Conservation (phyloP, 2,888 invertebrate genomes). For the Drosophila limbata region DNA sequence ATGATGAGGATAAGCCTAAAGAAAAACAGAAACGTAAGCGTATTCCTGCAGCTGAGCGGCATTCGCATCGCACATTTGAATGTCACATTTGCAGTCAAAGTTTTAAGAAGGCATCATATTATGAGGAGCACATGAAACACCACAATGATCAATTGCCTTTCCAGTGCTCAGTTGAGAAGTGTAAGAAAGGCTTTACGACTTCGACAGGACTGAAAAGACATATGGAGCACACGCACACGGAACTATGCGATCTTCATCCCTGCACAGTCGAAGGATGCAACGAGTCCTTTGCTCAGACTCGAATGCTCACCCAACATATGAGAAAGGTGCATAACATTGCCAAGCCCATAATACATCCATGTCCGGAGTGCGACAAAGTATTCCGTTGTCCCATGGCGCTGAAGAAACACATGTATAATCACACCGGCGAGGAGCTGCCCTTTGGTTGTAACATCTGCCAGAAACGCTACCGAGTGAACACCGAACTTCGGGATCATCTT, state of each 20-base stretch:
- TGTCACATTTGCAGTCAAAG: slow-evolving; percentile 82
- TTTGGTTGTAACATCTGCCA: slow-evolving; percentile 82
- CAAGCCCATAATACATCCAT: slow-evolving; percentile 76
- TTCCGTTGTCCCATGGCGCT: slow-evolving; percentile 83
- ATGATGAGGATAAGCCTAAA: slow-evolving; percentile 40
- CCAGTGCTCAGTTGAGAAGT: slow-evolving; percentile 78
- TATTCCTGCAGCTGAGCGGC: slow-evolving; percentile 53
- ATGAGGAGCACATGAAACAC: slow-evolving; percentile 82
- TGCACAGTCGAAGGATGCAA: slow-evolving; percentile 81
- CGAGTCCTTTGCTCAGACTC: slow-evolving; percentile 74
- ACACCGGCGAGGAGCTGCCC: slow-evolving; percentile 83
- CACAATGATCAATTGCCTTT: slow-evolving; percentile 82
- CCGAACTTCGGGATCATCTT: slow-evolving; percentile 83
- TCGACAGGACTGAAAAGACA: slow-evolving; percentile 74
- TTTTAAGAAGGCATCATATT: slow-evolving; percentile 74
- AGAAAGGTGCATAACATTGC: slow-evolving; percentile 74
- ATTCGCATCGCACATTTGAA: slow-evolving; percentile 58
- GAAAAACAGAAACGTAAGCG: slow-evolving; percentile 51
- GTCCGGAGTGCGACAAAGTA: slow-evolving; percentile 82
- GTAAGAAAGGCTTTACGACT: slow-evolving; percentile 79
- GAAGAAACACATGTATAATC: slow-evolving; percentile 83
- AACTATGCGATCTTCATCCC: slow-evolving; percentile 72
- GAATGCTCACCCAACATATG: slow-evolving; percentile 80
- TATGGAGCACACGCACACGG: slow-evolving; percentile 79
- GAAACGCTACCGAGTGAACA: slow-evolving; percentile 82